Evolutionary conservation across 2,888 invertebrate genomes (phyloP).

Genomic region (Pogonocherus hispidulus): DNA sequence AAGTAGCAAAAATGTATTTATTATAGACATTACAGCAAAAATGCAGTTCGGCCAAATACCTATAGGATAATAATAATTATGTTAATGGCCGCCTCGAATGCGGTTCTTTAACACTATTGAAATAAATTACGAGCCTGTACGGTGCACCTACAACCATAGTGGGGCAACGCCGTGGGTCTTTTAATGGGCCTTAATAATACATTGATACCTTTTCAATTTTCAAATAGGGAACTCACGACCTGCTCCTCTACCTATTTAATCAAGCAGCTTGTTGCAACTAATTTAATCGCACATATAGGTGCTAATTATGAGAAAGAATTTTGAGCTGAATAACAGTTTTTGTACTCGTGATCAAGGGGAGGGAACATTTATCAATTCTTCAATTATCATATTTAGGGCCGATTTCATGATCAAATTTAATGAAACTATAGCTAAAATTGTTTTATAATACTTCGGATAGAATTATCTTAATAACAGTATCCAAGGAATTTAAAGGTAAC

Average conservation of each 20-base stretch:
- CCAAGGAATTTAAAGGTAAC: too few relatives aligned
- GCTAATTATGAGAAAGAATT: not conserved
- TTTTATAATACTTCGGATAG: too few relatives aligned
- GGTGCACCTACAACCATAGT: not conserved
- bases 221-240: slow-evolving; percentile 6
- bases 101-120: slow-evolving; percentile 21
- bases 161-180: slow-evolving; percentile 23
- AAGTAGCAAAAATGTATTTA: not conserved
- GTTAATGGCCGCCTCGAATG: slow-evolving; percentile 15
- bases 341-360: too few relatives aligned
- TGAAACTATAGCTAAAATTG: too few relatives aligned
- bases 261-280: not conserved
- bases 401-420: too few relatives aligned
- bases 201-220: slow-evolving; percentile 22
- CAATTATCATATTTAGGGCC: too few relatives aligned
- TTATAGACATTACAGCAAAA: too few relatives aligned
- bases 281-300: not conserved
- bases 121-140: slow-evolving; percentile 17
- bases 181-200: slow-evolving; percentile 27
- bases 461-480: too few relatives aligned
- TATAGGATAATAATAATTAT: slow-evolving; percentile 15
- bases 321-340: too few relatives aligned
- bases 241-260: slow-evolving; percentile 3
- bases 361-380: too few relatives aligned
- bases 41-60: slow-evolving; percentile 4